Percentiles rank a stretch among this genome's conserved stretches.
phyloP scores from a whole-genome alignment of 2,797 vertebrate species.

The Rhinatrema bivittatum region DNA sequence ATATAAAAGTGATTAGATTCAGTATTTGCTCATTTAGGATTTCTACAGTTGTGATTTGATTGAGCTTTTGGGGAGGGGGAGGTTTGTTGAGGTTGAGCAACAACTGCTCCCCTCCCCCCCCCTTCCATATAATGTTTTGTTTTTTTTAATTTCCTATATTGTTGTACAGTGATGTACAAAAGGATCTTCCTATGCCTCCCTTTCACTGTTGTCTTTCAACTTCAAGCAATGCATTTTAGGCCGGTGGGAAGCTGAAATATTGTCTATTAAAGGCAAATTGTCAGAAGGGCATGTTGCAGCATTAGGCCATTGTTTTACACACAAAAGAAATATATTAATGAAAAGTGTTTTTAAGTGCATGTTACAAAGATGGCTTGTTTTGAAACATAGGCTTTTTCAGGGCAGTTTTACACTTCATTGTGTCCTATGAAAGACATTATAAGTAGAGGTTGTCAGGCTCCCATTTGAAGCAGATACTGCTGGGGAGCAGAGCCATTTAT shows the following conservation, averaged over 20 bases:
- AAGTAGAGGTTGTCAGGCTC: constrained; percentile 69
- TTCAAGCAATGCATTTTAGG: constrained; percentile 30
- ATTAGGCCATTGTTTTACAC: constrained; percentile 63
- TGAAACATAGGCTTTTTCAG: constrained; percentile 59
- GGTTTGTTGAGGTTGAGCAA: too few relatives aligned
- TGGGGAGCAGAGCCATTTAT: constrained; percentile 63
- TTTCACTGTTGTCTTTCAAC: constrained; percentile 30
- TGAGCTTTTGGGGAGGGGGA: too few relatives aligned
- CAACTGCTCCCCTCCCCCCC: too few relatives aligned
- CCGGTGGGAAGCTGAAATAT: constrained; percentile 27
- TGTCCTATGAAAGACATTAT: constrained; percentile 60
- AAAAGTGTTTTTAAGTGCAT: constrained; percentile 69
- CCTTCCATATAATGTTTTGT: too few relatives aligned
- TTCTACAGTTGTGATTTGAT: constrained; percentile 48
- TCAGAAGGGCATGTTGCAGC: constrained; percentile 33
- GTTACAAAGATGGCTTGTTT: constrained; percentile 66
- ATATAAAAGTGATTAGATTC: constrained; percentile 49
- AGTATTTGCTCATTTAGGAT: constrained; percentile 55
- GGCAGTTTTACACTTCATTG: constrained; percentile 69
- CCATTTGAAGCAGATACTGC: constrained; percentile 55
- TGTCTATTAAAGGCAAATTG: constrained; percentile 18
- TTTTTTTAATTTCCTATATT: too few relatives aligned
- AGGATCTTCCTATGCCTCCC: constrained; percentile 22
- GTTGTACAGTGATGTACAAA: too few relatives aligned
- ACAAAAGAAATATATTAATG: constrained; percentile 69